These are phyloP conservation scores for Ruditapes philippinarum DNA, from an alignment of 1,140 invertebrate species.

Conservation along the genomic window DNA sequence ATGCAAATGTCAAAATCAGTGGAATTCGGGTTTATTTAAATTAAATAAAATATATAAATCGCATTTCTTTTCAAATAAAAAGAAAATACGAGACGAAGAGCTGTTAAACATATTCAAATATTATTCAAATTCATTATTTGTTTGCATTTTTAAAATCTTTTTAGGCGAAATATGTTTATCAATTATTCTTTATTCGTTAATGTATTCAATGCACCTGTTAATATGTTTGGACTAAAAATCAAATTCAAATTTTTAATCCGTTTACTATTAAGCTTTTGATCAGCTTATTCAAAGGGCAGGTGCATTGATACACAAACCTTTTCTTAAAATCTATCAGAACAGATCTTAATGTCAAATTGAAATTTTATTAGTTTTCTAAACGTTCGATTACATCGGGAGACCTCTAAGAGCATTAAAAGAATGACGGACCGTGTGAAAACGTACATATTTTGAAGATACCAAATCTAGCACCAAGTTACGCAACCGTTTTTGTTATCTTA, in stretches of 20 bases:
- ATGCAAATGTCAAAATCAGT: no score
- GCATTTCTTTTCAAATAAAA: no score
- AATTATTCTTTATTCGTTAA: no score
- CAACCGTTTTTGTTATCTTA: no score
- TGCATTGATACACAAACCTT: background rate
- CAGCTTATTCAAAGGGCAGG: background rate
- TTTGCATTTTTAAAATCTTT: no score
- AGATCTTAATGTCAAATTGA: background rate
- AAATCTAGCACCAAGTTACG: no score
- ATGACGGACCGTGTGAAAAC: slow-evolving; percentile 33
- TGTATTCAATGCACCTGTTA: slow-evolving; percentile 15
- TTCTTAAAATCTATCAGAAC: background rate
- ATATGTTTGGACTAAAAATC: slow-evolving; percentile 10
- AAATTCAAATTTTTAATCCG: slow-evolving; percentile 7
- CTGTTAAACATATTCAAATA: no score
- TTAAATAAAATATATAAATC: no score
- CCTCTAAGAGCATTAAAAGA: background rate
- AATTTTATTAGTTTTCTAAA: background rate
- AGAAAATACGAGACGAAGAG: no score
- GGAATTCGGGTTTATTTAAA: no score
- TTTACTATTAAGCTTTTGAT: slow-evolving; percentile 5
- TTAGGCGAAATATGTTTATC: no score
- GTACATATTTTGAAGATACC: background rate
- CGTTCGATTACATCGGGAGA: background rate
- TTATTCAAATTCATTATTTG: no score